These are phyloP conservation scores for Eupleurogrammus muticus DNA, from an alignment of 2,797 vertebrate species.

Conservation along the genomic window DNA sequence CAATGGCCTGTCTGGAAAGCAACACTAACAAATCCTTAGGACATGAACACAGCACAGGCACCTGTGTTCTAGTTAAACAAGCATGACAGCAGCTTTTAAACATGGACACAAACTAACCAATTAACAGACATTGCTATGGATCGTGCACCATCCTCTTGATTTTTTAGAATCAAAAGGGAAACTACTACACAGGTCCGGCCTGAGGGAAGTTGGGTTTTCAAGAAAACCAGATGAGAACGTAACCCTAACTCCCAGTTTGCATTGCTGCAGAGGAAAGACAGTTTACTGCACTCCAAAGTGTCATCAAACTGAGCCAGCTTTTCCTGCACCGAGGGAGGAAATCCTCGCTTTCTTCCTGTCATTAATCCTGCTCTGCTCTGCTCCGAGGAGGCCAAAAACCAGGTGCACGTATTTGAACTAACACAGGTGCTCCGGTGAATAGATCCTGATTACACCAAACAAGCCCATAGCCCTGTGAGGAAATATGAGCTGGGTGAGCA, in stretches of 20 bases:
- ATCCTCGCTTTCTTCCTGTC: constrained; percentile 60
- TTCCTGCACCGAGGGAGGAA: constrained; percentile 67
- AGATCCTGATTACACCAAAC: constrained; percentile 57
- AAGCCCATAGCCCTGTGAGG: constrained; percentile 52
- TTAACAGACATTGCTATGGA: constrained; percentile 18
- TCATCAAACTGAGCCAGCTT: constrained; percentile 52
- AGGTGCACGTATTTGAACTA: constrained; percentile 64
- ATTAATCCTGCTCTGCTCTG: constrained; percentile 58
- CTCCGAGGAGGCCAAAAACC: constrained; percentile 58
- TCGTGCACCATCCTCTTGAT: neutral
- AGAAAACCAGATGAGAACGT: constrained; percentile 43
- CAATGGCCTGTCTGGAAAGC: constrained; percentile 33
- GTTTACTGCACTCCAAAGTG: constrained; percentile 66
- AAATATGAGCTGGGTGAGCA: constrained; percentile 61
- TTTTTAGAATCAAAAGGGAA: constrained; percentile 11
- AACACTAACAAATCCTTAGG: constrained; percentile 62
- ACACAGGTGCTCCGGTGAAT: constrained; percentile 65
- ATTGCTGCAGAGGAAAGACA: constrained; percentile 50
- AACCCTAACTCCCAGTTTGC: constrained; percentile 40
- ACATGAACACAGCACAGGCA: constrained; percentile 60
- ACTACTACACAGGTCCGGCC: neutral
- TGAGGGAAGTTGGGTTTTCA: constrained; percentile 7
- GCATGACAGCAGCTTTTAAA: constrained; percentile 37
- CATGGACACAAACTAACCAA: constrained; percentile 32
- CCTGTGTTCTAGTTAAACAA: constrained; percentile 62